These are phyloP conservation scores for Piprites chloris DNA, from an alignment of 2,113 vertebrate species.

Conservation along the genomic window DNA sequence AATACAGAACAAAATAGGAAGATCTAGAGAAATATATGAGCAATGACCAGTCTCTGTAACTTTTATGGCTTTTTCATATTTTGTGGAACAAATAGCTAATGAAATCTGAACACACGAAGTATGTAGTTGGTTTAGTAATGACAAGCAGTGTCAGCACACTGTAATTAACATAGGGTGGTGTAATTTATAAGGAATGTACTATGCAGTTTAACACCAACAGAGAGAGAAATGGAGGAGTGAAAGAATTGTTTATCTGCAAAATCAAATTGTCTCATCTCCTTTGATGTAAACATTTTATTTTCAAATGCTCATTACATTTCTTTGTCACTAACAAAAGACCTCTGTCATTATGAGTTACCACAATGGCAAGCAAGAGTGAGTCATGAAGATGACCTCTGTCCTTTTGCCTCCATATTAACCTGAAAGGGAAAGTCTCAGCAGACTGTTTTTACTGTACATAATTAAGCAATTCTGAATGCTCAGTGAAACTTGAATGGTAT, in stretches of 20 bases:
- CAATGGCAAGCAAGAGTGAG: constrained; percentile 22
- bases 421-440: constrained; percentile 56
- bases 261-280: constrained; percentile 41
- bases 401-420: constrained; percentile 53
- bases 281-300: constrained; percentile 51
- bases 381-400: constrained; percentile 59
- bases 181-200: constrained; percentile 70
- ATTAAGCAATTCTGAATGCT: constrained; percentile 76
- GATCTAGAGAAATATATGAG: constrained; percentile 17
- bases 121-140: constrained; percentile 47
- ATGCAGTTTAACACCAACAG: not conserved
- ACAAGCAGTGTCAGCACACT: constrained; percentile 63
- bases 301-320: constrained; percentile 1
- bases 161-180: constrained; percentile 68
- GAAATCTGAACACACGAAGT: constrained; percentile 61
- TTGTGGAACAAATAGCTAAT: constrained; percentile 65
- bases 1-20: constrained; percentile 43
- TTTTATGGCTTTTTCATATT: constrained; percentile 48
- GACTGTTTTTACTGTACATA: constrained; percentile 72
- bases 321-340: constrained; percentile 53
- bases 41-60: constrained; percentile 13
- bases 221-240: not conserved
- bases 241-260: constrained; percentile 31
- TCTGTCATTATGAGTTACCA: constrained; percentile 47
- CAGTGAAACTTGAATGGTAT: constrained; percentile 67